Percentiles rank a stretch among this genome's conserved stretches.
Evolutionary conservation across 2,797 vertebrate genomes (phyloP).

Genomic region (Anisognathus igniventris): DNA sequence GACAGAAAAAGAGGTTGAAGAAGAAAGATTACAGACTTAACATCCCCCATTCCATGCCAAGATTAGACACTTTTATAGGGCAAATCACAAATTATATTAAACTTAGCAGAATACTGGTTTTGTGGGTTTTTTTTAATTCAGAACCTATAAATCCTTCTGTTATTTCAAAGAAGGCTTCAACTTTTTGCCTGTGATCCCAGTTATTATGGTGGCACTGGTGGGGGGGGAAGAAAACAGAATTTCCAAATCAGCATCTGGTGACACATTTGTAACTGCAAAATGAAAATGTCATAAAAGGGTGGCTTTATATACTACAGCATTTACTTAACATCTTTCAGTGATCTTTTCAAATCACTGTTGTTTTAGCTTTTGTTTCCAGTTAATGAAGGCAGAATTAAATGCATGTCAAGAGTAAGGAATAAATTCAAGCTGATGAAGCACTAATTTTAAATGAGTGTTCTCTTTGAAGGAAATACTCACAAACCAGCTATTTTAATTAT

Average conservation of each 20-base stretch:
- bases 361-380: not conserved
- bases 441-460: not conserved
- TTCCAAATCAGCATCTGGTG: not conserved
- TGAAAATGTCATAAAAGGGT: not conserved
- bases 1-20: not conserved
- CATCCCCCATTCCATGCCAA: not conserved
- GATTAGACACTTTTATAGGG: not conserved
- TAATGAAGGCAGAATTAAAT: not conserved
- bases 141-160: not conserved
- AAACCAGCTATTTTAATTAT: constrained; percentile 6
- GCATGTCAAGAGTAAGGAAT: not conserved
- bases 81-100: not conserved
- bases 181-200: not conserved
- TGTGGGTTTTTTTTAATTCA: not conserved
- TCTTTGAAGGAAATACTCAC: not conserved
- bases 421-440: not conserved
- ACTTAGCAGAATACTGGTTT: not conserved
- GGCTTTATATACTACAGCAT: not conserved
- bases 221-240: not conserved
- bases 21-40: not conserved
- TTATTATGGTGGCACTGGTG: not conserved
- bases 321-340: not conserved
- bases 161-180: not conserved
- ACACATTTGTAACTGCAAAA: not conserved
- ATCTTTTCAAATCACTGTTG: not conserved